Percentiles rank a stretch among this genome's conserved stretches.
Conservation (phyloP, 2,113 vertebrate species). For the Bufo gargarizans region DNA sequence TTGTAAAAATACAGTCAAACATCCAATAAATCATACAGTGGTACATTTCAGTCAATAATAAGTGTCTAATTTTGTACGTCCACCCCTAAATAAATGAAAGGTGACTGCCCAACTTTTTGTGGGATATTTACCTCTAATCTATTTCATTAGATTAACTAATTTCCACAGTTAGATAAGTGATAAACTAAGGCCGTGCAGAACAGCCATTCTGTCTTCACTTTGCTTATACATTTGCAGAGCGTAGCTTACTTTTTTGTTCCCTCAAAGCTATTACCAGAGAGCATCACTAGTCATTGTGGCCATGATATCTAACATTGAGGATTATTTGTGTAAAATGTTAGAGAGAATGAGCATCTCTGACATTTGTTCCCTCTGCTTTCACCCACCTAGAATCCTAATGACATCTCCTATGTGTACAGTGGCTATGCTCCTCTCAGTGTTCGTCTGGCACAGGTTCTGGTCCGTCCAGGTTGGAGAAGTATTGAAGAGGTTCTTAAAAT, state of each 20-base stretch:
- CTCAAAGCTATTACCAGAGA: too few species aligned
- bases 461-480: conserved; percentile 93
- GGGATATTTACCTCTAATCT: too few species aligned
- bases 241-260: too few species aligned
- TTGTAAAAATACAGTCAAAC: too few species aligned
- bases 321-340: neutral
- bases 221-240: too few species aligned
- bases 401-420: conserved; percentile 97
- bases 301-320: neutral
- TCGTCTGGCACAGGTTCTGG: conserved; percentile 89
- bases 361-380: neutral
- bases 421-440: conserved; percentile 94
- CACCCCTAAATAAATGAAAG: too few species aligned
- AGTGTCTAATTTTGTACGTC: too few species aligned
- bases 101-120: too few species aligned
- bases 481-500: conserved; percentile 97
- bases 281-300: neutral
- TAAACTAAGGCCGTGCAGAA: neutral
- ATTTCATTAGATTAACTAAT: too few species aligned
- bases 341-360: neutral
- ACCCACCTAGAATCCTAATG: conserved; percentile 86
- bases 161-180: too few species aligned
- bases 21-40: too few species aligned
- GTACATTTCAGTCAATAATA: too few species aligned
- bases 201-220: neutral